Conservation (phyloP, 2,888 invertebrate genomes). For the Corythucha ciliata region DNA sequence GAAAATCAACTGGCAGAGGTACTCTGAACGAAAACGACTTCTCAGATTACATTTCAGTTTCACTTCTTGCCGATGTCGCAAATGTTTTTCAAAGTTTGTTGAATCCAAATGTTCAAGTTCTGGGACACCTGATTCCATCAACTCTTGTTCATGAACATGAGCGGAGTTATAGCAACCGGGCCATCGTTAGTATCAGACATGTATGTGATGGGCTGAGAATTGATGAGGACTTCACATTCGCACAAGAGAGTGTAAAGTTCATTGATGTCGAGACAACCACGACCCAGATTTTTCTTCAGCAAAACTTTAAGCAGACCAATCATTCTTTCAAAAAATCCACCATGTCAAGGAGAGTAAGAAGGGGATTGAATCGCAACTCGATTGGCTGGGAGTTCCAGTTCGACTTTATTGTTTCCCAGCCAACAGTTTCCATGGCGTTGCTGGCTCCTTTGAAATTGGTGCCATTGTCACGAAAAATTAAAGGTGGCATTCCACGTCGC, state of each 20-base stretch:
- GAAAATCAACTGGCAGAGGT: background rate
- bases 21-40: background rate
- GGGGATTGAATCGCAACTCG: slow-evolving; percentile 36
- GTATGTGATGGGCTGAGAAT: slow-evolving; percentile 15
- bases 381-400: slow-evolving; percentile 27
- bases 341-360: slow-evolving; percentile 41
- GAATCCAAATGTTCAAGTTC: slow-evolving; percentile 16
- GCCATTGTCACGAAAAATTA: slow-evolving; percentile 41
- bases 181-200: slow-evolving; percentile 23
- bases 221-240: slow-evolving; percentile 22
- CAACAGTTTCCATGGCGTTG: slow-evolving; percentile 45
- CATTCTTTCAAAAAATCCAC: slow-evolving; percentile 40
- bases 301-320: slow-evolving; percentile 22
- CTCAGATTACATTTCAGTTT: background rate
- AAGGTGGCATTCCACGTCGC: slow-evolving; percentile 32
- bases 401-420: slow-evolving; percentile 41
- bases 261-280: slow-evolving; percentile 17
- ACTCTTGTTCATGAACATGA: slow-evolving; percentile 32
- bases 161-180: slow-evolving; percentile 34
- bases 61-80: slow-evolving; percentile 1
- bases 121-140: slow-evolving; percentile 8
- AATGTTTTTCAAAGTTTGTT: background rate
- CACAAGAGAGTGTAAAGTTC: slow-evolving; percentile 25
- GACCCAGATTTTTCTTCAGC: slow-evolving; percentile 18
- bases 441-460: slow-evolving; percentile 40